Base-by-base conservation (phyloP, 2,797 vertebrate species). In the Pseudochirops corinnae region DNA sequence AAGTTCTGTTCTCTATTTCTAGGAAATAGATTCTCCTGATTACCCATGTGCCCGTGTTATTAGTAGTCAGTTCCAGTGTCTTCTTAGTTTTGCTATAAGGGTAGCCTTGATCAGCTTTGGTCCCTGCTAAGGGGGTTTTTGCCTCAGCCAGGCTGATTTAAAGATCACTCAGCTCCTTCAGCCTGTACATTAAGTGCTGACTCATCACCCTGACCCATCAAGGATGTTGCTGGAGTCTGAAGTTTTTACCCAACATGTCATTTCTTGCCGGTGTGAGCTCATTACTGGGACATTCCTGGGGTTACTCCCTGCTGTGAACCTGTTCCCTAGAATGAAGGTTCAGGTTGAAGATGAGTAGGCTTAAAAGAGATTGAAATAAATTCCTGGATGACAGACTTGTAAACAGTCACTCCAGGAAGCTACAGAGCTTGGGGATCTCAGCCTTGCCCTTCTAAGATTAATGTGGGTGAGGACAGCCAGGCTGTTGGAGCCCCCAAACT, bases 341-440 rank as follows among this genome's bases (percentile, higher is more conserved):
- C 57, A 50, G 55, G 67, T 55, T 56, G 91, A 56, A n/a, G 56
- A 33, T 87, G 74, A 50, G 74, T 87, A 56, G 3, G 5, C 31
- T 96, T 50, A n/a, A 53, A 92, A 96, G 67, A 90, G 50, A 24
- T 55, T 94, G 39, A 91, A 95, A 95, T 95, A 91, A 92, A 94
- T 95, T 95, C 93, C 96, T 90, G 58, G 46, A 90, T 82, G 90
- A 90, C 67, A 52, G 92, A 95, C 52, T 56, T 46, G 11, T 52
- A 55, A 90, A 94, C 0, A 16, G 67, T n/a, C 2, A 5, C 18
- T 33, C 53, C 28, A 2, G 24, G 90, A 56, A 96, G 50, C 29
- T 55, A 29, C 10, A 55, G 46, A 53, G 46, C 94, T 92, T 94
- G 55, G 87, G 87, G 26, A 67, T 55, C 3, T 50, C 39, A 87